These are phyloP conservation scores for Chymomyza caudatula DNA, from an alignment of 2,888 invertebrate genomes.

Conservation along the genomic window DNA sequence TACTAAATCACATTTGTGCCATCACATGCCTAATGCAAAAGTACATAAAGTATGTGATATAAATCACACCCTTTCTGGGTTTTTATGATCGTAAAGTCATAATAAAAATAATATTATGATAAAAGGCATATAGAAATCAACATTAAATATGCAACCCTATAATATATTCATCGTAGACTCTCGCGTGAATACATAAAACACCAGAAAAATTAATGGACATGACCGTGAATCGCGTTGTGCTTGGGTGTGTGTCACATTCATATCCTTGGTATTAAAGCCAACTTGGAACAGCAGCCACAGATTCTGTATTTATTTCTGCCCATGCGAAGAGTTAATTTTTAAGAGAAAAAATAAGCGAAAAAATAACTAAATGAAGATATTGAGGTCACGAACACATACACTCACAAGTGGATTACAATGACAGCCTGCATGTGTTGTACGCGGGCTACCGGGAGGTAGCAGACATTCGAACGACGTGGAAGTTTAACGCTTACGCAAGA, in stretches of 20 bases:
- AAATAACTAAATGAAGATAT: conserved; percentile 47
- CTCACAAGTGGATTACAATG: conserved; percentile 36
- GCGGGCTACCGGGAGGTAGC: conserved; percentile 10
- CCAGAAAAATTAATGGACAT: conserved; percentile 39
- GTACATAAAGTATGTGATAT: conserved; percentile 70
- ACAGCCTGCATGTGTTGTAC: conserved; percentile 35
- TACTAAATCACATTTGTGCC: conserved; percentile 22
- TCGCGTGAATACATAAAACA: conserved; percentile 45
- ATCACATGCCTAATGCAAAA: conserved; percentile 17
- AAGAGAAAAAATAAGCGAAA: conserved; percentile 15
- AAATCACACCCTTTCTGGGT: conserved; percentile 78
- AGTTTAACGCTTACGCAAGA: conserved; percentile 58
- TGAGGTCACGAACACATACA: conserved; percentile 20
- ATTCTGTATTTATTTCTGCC: not conserved
- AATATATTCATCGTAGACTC: conserved; percentile 52
- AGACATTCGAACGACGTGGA: conserved; percentile 24
- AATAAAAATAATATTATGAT: conserved; percentile 70
- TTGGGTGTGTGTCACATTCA: not conserved
- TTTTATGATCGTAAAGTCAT: conserved; percentile 78
- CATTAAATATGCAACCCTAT: conserved; percentile 55
- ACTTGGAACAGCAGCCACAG: not conserved
- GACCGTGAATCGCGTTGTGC: conserved; percentile 1
- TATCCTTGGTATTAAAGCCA: not conserved
- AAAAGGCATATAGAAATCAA: conserved; percentile 48
- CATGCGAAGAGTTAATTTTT: not conserved